Percentiles rank a stretch among this genome's conserved stretches.
Conservation (phyloP, 2,797 vertebrate genomes). For the Potorous gilbertii region DNA sequence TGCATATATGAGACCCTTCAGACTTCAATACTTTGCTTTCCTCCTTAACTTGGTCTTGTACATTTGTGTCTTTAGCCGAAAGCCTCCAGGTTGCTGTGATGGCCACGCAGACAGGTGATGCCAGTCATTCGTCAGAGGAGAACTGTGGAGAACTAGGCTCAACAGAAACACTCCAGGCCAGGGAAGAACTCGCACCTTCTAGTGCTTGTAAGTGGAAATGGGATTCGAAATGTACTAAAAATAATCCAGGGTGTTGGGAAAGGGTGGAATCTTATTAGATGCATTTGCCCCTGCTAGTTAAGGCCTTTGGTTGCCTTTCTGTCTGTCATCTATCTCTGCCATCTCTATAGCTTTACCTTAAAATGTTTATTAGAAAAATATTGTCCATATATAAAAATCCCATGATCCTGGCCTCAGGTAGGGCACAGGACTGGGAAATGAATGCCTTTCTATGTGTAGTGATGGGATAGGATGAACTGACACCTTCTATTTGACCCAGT, state of each 20-base stretch:
- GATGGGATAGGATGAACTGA: not conserved
- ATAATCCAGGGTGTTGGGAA: not conserved
- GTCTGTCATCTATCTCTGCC: not conserved
- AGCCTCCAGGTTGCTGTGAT: constrained; percentile 87
- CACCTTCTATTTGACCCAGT: not conserved
- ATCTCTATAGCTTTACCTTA: not conserved
- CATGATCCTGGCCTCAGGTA: not conserved
- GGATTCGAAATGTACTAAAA: not conserved
- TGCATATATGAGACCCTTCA: not conserved
- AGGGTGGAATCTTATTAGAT: not conserved
- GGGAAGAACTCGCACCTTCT: constrained; percentile 56
- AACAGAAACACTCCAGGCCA: constrained; percentile 27
- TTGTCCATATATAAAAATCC: too few species aligned
- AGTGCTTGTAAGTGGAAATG: constrained; percentile 83
- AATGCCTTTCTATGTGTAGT: not conserved
- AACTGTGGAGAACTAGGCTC: constrained; percentile 73
- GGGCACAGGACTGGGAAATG: not conserved
- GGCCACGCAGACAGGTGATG: constrained; percentile 76
- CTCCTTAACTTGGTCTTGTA: not conserved
- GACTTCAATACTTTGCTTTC: not conserved
- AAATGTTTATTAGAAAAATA: not conserved
- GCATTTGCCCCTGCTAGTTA: not conserved
- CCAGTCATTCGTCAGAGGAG: constrained; percentile 68
- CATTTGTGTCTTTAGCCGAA: constrained; percentile 86
- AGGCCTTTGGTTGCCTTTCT: constrained; percentile 23